Base-by-base conservation (phyloP, 2,888 invertebrate species). In the Polymixis flavicincta region DNA sequence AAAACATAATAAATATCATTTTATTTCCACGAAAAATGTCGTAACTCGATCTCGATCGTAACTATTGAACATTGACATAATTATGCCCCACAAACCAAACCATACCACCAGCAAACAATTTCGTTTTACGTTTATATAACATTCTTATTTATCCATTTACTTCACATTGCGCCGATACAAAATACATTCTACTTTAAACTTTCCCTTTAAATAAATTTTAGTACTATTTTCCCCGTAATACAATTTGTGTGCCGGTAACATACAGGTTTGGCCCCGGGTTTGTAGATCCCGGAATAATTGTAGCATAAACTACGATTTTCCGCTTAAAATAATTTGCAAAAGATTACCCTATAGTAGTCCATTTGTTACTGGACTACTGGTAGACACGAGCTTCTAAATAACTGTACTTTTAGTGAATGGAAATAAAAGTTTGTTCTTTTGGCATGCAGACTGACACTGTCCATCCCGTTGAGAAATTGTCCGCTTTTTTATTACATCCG, bases 161-260 rank as follows among this genome's bases (percentile, higher is more conserved):
- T 55, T 63, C 54, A 71, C 42, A 75, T 63, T 70, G 59, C 13
- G 57, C 48, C 25, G 57, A 73, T 63, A 69, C 19, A 54, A 76
- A 78, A 76, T 75, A 64, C 22, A 75, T 71, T 74, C 63, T 55
- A 60, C 64, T 74, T 72, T 69, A 73, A 76, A 83, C 50, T 68
- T 69, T 65, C 28, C 50, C n/a, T 78, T 82, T 57, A 68, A 48
- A 78, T 74, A 85, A 78, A 83, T 66, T 45, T 66, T 63, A 32
- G 22, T 45, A 37, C 19, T 25, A 71, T 72, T 69, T 83, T 71
- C 52, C 71, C 45, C 45, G n/a, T 13, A 64, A 74, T 61, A 76
- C 45, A 63, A 70, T 76, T 67, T 76, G 50, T 74, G 48, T 78
- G 55, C 65, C 52, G 65, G 42, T 60, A 45, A 73, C 42, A 22